phyloP scores from a whole-genome alignment of 2,888 invertebrate species.

The Drosophila dives region DNA sequence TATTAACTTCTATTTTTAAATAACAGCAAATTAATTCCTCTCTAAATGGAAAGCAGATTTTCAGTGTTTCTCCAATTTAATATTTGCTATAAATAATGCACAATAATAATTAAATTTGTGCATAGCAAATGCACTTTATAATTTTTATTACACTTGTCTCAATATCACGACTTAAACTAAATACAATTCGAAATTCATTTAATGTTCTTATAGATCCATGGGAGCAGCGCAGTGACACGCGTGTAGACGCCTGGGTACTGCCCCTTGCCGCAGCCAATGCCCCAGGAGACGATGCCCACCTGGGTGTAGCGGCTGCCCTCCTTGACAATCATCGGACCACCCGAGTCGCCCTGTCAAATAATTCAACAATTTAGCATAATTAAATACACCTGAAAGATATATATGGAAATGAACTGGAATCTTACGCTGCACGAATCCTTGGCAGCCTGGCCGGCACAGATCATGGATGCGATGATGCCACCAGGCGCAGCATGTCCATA shows the following conservation, averaged over 20 bases:
- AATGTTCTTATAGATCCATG: slow-evolving; percentile 94
- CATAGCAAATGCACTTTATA: slow-evolving; percentile 24
- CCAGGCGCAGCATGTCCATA: slow-evolving; percentile 94
- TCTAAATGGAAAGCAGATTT: neutral
- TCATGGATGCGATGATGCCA: slow-evolving; percentile 94
- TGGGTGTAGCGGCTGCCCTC: slow-evolving; percentile 91
- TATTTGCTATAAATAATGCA: neutral
- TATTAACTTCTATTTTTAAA: neutral
- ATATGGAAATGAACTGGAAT: slow-evolving; percentile 43
- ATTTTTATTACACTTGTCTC: slow-evolving; percentile 62
- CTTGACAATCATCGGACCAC: slow-evolving; percentile 93
- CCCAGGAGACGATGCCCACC: slow-evolving; percentile 96
- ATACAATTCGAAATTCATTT: slow-evolving; percentile 83
- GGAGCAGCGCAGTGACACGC: slow-evolving; percentile 91
- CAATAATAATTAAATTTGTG: neutral
- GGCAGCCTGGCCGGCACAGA: slow-evolving; percentile 93
- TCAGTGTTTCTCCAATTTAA: neutral
- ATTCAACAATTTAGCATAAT: neutral
- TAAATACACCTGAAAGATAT: neutral
- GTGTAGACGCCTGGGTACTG: slow-evolving; percentile 97
- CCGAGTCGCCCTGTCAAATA: slow-evolving; percentile 91
- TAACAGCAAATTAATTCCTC: neutral
- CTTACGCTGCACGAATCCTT: slow-evolving; percentile 96
- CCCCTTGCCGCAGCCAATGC: slow-evolving; percentile 95
- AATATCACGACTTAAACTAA: slow-evolving; percentile 76